A percentile compares a stretch with the other conserved stretches of the same genome.
Conservation (phyloP, 2,113 vertebrate genomes). For the Ovis canadensis region DNA sequence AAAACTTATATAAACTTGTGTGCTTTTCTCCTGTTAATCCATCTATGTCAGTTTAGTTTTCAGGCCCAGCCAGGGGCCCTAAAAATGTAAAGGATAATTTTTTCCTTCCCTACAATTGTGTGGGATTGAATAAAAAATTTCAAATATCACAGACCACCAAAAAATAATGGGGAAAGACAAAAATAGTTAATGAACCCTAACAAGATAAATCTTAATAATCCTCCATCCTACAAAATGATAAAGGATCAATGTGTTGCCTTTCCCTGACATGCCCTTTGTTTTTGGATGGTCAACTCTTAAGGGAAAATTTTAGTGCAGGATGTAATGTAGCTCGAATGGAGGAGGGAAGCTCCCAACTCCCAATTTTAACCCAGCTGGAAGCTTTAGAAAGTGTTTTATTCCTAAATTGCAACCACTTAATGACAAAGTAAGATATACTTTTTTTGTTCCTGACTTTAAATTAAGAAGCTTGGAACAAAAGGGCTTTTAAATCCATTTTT, state of each 20-base stretch:
- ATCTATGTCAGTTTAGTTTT: neutral
- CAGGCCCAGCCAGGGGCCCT: neutral
- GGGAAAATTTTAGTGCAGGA: slow-evolving; percentile 9
- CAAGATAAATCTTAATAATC: neutral
- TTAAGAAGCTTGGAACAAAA: slow-evolving; percentile 54
- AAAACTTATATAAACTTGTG: neutral
- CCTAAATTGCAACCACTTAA: slow-evolving; percentile 49
- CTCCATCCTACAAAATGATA: neutral
- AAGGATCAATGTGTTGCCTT: neutral
- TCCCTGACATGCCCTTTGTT: neutral
- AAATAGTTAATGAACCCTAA: neutral
- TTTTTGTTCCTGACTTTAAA: slow-evolving; percentile 49
- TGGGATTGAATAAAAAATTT: neutral
- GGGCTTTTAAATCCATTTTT: slow-evolving; percentile 36
- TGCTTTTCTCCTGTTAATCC: neutral
- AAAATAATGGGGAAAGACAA: neutral
- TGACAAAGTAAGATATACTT: slow-evolving; percentile 41
- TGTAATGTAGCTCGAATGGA: neutral
- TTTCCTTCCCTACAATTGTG: neutral
- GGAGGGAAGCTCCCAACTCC: neutral
- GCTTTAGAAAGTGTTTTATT: slow-evolving; percentile 40
- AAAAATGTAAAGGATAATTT: neutral
- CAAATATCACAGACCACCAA: neutral
- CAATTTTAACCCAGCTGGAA: slow-evolving; percentile 53
- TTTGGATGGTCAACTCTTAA: neutral